Evolutionary conservation across 1,140 invertebrate species (phyloP), one percentile per base, ranked within the genome.

Genomic region (Colletes latitarsis): DNA sequence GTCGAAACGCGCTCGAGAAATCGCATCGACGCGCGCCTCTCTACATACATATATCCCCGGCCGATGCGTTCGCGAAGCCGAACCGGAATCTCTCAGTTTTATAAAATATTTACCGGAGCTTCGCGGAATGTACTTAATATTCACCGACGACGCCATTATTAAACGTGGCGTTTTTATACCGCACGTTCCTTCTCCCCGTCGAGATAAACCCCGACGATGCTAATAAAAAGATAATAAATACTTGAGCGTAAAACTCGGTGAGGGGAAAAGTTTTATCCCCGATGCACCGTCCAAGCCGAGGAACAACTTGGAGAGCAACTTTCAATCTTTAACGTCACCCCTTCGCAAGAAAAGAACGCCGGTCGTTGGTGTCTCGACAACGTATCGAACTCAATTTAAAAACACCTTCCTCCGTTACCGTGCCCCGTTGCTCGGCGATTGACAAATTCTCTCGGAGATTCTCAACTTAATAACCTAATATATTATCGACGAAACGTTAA

Each of bases 201-300:
- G 58, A 58, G 67, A 81, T 73, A 81, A 69, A 74, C 19, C 41
- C 21, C 17, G 53, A 15, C 49, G 77, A 69, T 64, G 82, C 60
- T 72, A 82, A 82, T 77, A 82, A 79, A 77, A 68, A 77, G 80
- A 85, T 79, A 86, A 86, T 77, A 79, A 85, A 85, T 82, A 85
- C 70, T 81, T 58, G 12, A 73, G 84, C 72, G 69, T 58, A 63
- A 78, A 85, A 76, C 73, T 78, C 71, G 63, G 14, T 52, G 72
- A 68, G 58, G 58, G 21, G 55, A 39, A 85, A 82, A 63, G 21
- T 75, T 78, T 76, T 81, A 75, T 49, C 55, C 49, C 43, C 10
- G 10, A 66, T 17, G 17, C 15, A 21, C 17, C 30, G 12, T 14
- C 46, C 39, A 39, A n/a, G 12, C n/a, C 43, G 63, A 17, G 66